Conservation (phyloP, 2,113 vertebrate genomes). For the Neolamprologus sp. region DNA sequence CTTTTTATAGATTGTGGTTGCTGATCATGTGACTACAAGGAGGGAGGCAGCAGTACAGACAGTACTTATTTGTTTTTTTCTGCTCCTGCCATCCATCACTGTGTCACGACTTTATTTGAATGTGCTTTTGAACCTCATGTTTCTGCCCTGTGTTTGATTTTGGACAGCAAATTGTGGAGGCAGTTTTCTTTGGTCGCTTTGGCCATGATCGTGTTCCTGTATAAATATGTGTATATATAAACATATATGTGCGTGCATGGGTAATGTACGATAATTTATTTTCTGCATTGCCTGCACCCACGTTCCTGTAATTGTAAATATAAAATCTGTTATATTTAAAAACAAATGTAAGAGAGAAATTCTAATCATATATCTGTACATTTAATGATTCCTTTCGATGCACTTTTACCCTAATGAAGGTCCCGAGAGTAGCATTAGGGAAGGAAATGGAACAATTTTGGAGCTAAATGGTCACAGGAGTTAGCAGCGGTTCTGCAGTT, state of each 20-base stretch:
- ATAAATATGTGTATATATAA: background rate
- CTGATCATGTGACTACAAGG: background rate
- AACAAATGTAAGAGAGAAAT: background rate
- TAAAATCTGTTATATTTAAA: background rate
- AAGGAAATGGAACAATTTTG: background rate
- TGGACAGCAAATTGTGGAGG: background rate
- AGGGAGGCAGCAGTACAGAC: background rate
- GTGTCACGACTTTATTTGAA: background rate
- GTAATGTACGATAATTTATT: background rate
- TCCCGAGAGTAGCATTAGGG: background rate
- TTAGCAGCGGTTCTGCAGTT: background rate
- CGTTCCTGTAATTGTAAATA: background rate
- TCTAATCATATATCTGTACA: background rate
- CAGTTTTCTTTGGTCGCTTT: background rate
- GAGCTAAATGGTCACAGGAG: background rate
- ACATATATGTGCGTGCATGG: background rate
- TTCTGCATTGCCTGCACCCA: background rate
- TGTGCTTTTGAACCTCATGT: background rate
- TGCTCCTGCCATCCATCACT: background rate
- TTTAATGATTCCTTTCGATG: background rate
- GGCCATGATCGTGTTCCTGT: background rate
- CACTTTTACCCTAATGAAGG: conserved; percentile 33
- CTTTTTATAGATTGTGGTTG: background rate
- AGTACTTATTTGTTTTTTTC: background rate
- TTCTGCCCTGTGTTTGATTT: background rate